Base-by-base conservation (phyloP, 2,113 vertebrate species). In the Opisthocomus hoazin region DNA sequence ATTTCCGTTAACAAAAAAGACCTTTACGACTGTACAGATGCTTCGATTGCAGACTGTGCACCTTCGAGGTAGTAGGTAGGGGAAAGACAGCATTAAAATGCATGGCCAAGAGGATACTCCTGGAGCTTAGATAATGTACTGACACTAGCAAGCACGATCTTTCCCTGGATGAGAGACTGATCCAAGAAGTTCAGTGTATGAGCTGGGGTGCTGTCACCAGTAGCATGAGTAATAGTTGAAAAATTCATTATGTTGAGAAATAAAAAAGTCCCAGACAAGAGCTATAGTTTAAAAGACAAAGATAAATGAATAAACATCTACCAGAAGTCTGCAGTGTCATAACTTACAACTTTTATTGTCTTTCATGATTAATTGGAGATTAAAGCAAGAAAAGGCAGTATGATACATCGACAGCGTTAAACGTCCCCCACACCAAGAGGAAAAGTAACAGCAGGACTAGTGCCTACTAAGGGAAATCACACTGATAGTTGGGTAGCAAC, bases 11-110 rank as follows among this genome's bases (percentile, higher is more conserved):
- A 37, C 19, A 45, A 23, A 50, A 36, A 60, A 29, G 5, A 15
- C 15, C 26, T 58, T 64, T 15, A 15, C 74, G 70, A 23, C 18
- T 6, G 1, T 15, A 11, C 2, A 45, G 37, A 9, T 3, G 10
- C 13, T 87, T 37, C 0, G 0, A 5, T 3, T 2, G 1, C 12
- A 5, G 24, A 26, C 30, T 8, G 17, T 4, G 15, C 9, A 8
- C 46, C 43, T 79, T 56, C 53, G 30, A 23, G 46, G n/a, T 18
- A 34, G 32, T 15, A 30, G 77, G 30, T 9, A 37, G 19, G 34
- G 51, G n/a, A 19, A 58, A 36, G 29, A 19, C 0, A 5, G 27
- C 11, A 19, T 24, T 21, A 17, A 45, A 30, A 12, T 13, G n/a
- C 36, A 11, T 2, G 46, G 34, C 65, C 84, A 45, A 26, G 39